Conservation (phyloP, 2,113 vertebrate genomes). For the Actinemys pallida region DNA sequence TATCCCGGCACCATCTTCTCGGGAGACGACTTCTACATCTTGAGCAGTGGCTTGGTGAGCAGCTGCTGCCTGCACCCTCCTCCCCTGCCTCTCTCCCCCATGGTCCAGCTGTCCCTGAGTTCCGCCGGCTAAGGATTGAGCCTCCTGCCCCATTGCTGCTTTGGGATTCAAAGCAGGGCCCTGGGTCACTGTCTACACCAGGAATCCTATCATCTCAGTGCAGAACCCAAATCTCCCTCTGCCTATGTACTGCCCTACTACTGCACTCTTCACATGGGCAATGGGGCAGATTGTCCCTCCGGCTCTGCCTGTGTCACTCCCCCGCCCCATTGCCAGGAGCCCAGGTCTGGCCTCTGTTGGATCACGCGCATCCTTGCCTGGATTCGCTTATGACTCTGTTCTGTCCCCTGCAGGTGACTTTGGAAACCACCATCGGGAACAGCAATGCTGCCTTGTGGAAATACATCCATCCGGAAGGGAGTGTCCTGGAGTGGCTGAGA, state of each 20-base stretch:
- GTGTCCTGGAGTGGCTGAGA: slow-evolving; percentile 92
- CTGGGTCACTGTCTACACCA: not conserved
- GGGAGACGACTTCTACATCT: slow-evolving; percentile 94
- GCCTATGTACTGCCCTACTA: not conserved
- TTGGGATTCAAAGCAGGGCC: not conserved
- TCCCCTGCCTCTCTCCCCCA: not conserved
- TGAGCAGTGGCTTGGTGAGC: slow-evolving; percentile 94
- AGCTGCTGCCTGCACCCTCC: too few relatives aligned
- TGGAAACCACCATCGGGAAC: slow-evolving; percentile 97
- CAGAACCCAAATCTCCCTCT: not conserved
- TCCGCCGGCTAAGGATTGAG: accelerated
- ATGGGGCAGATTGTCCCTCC: not conserved
- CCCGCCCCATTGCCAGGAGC: not conserved
- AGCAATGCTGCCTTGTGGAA: slow-evolving; percentile 89
- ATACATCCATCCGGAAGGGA: slow-evolving; percentile 82
- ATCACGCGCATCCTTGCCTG: not conserved
- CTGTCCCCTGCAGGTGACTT: slow-evolving; percentile 80
- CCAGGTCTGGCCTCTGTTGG: accelerated
- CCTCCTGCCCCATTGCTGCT: not conserved
- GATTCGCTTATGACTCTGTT: not conserved
- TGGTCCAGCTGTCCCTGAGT: not conserved
- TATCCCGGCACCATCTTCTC: slow-evolving; percentile 95
- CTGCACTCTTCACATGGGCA: not conserved
- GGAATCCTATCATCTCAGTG: not conserved
- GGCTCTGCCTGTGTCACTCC: not conserved